A percentile compares a stretch with the other conserved stretches of the same genome.
Conservation (phyloP, 2,797 vertebrate genomes). For the Eleutherodactylus coqui region DNA sequence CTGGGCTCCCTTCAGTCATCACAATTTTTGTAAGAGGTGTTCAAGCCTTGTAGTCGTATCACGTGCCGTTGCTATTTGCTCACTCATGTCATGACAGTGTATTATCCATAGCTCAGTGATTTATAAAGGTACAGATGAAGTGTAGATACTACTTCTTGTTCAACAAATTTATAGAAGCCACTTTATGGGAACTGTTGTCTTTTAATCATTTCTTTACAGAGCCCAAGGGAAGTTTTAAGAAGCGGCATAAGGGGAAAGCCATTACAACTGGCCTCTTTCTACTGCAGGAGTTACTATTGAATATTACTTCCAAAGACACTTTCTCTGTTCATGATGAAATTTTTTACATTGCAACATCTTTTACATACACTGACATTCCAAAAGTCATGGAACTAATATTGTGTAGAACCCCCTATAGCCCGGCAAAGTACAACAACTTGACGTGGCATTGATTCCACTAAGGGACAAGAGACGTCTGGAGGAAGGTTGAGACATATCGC, state of each 20-base stretch:
- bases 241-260: not conserved
- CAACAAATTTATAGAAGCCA: not conserved
- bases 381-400: no score
- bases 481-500: no score
- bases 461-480: no score
- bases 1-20: not conserved
- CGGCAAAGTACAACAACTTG: no score
- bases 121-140: not conserved
- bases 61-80: not conserved
- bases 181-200: not conserved
- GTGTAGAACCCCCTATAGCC: no score
- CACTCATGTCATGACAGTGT: not conserved
- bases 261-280: not conserved
- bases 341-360: not conserved
- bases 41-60: not conserved
- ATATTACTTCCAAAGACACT: not conserved
- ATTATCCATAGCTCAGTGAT: not conserved
- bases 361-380: no score
- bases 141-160: not conserved
- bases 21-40: not conserved
- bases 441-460: no score
- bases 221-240: not conserved
- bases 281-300: not conserved
- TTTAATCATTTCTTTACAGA: constrained; percentile 2
- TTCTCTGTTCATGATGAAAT: not conserved